Evolutionary conservation across 2,888 invertebrate species (phyloP).

Genomic region (Dryadula phaetusa): DNA sequence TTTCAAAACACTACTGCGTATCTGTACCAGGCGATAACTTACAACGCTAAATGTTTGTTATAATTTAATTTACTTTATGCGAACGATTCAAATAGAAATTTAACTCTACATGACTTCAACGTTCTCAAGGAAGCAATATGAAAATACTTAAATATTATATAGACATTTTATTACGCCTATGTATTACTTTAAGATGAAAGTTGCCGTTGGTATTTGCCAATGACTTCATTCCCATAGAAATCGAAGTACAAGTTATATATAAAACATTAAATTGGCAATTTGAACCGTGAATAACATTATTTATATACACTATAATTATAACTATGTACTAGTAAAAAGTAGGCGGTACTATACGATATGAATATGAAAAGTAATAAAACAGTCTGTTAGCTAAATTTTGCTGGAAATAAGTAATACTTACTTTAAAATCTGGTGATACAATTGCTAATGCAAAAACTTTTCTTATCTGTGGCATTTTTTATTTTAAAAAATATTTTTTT

Average conservation of each 20-base stretch:
- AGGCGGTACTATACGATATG: too few relatives aligned
- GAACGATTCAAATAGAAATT: not conserved
- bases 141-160: slow-evolving; percentile 18
- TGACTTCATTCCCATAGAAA: slow-evolving; percentile 16
- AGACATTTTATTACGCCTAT: not conserved
- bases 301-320: not conserved
- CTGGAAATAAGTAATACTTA: too few relatives aligned
- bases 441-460: too few relatives aligned
- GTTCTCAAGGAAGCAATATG: not conserved
- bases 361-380: too few relatives aligned
- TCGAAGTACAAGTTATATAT: not conserved
- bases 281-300: slow-evolving; percentile 2
- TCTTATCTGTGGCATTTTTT: too few relatives aligned
- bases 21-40: not conserved
- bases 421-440: too few relatives aligned
- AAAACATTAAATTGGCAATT: slow-evolving; percentile 5
- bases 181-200: slow-evolving; percentile 11
- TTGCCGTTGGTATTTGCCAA: not conserved
- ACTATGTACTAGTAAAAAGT: not conserved
- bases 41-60: not conserved
- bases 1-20: too few relatives aligned
- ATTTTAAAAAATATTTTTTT: too few relatives aligned
- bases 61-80: slow-evolving; percentile 1
- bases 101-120: not conserved
- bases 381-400: too few relatives aligned